Evolutionary conservation across 2,113 vertebrate species (phyloP), one percentile per base, ranked within the genome.

Genomic region (Saccopteryx bilineata): DNA sequence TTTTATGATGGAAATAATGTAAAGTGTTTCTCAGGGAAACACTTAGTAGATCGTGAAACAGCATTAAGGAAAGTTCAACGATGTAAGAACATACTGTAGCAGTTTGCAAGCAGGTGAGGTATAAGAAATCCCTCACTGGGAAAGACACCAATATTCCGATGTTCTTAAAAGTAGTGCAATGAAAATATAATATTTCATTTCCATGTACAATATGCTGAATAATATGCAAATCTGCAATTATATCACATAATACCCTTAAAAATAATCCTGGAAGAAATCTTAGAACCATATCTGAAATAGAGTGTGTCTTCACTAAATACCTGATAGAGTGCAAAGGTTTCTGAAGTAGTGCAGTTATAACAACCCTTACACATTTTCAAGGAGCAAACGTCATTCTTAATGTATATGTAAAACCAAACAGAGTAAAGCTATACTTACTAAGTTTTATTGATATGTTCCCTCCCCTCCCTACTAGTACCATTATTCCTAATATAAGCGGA

Each of bases 351-450:
- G 23, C 3, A 85, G 52, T 58, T 54, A 86, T 48, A 3, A 48
- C 13, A 83, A 28, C 4, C 66, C 1, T 31, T 17, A 50, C 11
- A 39, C 5, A 82, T n/a, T 94, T 94, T 82, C 6, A 87, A 72
- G 63, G 90, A 86, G 5, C 14, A 83, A 86, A 88, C 66, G 10
- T 50, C 87, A 87, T 93, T 95, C 26, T 81, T 92, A 86, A 83
- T 28, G 26, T 21, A 76, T 48, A 8, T 71, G 50, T 33, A 95
- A 92, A 87, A 56, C 1, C 24, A 93, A 90, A 74, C 2, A 75
- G 10, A 69, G 68, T 54, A 78, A 10, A 75, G 21, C 54, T 26
- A 88, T 7, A 80, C 19, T 72, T 58, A 78, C 10, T 66, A 61
- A n/a, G 90, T 87, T 72, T 68, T 50, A 95, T 5, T 76, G 54